A percentile compares a stretch with the other conserved stretches of the same genome.
phyloP scores from a whole-genome alignment of 2,888 invertebrate genomes.

The Eupithecia exiguata region DNA sequence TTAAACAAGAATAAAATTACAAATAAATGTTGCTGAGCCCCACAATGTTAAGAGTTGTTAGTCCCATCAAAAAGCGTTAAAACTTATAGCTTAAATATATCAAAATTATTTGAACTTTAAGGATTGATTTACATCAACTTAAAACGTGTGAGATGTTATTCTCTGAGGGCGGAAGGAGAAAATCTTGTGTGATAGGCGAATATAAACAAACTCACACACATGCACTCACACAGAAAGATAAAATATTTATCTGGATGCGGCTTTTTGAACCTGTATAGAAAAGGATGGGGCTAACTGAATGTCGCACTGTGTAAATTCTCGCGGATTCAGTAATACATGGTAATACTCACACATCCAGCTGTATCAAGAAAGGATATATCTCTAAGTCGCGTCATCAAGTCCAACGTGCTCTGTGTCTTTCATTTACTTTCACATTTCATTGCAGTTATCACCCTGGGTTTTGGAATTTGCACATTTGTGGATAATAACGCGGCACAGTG shows the following conservation, averaged over 20 bases:
- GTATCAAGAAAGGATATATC: slow-evolving; percentile 85
- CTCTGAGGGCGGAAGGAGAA: background rate
- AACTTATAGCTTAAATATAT: background rate
- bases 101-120: background rate
- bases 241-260: background rate
- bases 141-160: background rate
- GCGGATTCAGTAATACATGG: background rate
- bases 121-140: background rate
- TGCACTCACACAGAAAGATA: background rate
- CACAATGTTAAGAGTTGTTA: background rate
- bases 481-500: too few species aligned
- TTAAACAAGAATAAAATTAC: background rate
- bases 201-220: background rate
- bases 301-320: background rate
- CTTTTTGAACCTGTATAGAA: background rate
- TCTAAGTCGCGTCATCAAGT: too few species aligned
- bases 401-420: too few species aligned
- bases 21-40: background rate
- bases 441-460: too few species aligned
- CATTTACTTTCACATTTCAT: too few species aligned
- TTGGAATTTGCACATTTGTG: too few species aligned
- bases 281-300: background rate
- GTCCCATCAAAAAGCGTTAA: background rate
- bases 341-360: slow-evolving; percentile 70
- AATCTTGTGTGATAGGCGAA: background rate